phyloP scores from a whole-genome alignment of 2,113 vertebrate genomes.

The Zosterops hypoxanthus region DNA sequence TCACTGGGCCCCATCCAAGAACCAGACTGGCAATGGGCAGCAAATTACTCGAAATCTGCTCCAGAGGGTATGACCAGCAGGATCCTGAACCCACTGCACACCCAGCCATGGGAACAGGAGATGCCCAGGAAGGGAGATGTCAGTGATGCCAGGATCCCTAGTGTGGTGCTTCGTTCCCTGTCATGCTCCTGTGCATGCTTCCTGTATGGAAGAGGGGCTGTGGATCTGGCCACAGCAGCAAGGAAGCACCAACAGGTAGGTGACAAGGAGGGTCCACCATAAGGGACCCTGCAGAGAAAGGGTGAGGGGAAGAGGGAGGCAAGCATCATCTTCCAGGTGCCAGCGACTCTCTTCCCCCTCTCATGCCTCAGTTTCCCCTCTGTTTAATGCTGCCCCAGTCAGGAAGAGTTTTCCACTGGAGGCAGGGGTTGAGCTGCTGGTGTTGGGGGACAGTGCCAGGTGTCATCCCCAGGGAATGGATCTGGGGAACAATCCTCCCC shows the following conservation, averaged over 20 bases:
- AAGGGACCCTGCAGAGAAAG: not conserved
- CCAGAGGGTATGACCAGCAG: not conserved
- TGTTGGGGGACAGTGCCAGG: not conserved
- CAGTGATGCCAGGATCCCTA: not conserved
- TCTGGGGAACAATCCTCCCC: not conserved
- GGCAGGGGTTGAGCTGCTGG: fast-evolving
- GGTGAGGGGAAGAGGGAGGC: not conserved
- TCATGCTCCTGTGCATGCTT: fast-evolving
- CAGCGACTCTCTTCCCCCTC: not conserved
- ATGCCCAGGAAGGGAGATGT: not conserved
- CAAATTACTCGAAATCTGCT: not conserved
- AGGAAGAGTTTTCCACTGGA: not conserved
- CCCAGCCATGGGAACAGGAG: not conserved
- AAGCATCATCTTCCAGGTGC: not conserved
- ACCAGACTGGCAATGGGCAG: fast-evolving
- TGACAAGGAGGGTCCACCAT: fast-evolving
- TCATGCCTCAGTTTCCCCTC: not conserved
- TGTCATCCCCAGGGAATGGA: not conserved
- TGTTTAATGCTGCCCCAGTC: not conserved
- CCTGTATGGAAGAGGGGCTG: not conserved
- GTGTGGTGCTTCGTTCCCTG: fast-evolving
- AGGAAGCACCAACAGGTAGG: not conserved
- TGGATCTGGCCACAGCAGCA: not conserved
- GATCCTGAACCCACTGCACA: not conserved
- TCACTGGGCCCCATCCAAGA: no score